Evolutionary conservation across 1,140 invertebrate genomes (phyloP), one percentile per base, ranked within the genome.

Genomic region (Apis dorsata): DNA sequence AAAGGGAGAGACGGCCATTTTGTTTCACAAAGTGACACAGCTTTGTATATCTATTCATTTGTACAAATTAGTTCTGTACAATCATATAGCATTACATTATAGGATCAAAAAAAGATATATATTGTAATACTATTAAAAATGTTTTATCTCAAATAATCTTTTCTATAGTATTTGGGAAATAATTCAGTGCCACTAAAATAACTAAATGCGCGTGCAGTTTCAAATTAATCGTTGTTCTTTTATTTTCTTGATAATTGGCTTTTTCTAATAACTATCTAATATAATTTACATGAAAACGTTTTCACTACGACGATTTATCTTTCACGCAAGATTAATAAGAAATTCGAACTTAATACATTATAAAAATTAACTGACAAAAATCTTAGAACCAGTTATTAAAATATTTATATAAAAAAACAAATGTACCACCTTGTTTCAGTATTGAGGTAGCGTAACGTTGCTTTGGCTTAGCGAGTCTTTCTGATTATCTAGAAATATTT

Each of bases 1-100:
- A 91, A 90, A 79, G 86, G 86, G 85, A 86, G 85, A 87, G 78
- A 84, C 83, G 85, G 85, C 68, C 84, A 74, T 84, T 81, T 62
- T 78, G 68, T 89, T 88, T 80, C 65, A 75, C 28, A 28, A 87
- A 74, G n/a, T 59, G 34, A 60, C 73, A 72, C 19, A 53, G 66
- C 63, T 82, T 85, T 79, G 81, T 69, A 76, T 81, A 55, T 51
- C 74, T 74, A 72, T 83, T 75, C 51, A 74, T 79, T 73, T 69
- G 34, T 78, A 81, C 62, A 79, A 86, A 85, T 75, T 84, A 83
- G 80, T 84, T 85, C 70, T 81, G 66, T 83, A 88, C 73, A 79
- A 66, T 85, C 28, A 55, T 65, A 49, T 66, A 83, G 69, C 59
- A 65, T 84, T 81, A 75, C 60, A 84, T 69, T 75, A 44, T 44